These are phyloP conservation scores for Artibeus jamaicensis DNA, from an alignment of 2,797 vertebrate species.

Conservation along the genomic window DNA sequence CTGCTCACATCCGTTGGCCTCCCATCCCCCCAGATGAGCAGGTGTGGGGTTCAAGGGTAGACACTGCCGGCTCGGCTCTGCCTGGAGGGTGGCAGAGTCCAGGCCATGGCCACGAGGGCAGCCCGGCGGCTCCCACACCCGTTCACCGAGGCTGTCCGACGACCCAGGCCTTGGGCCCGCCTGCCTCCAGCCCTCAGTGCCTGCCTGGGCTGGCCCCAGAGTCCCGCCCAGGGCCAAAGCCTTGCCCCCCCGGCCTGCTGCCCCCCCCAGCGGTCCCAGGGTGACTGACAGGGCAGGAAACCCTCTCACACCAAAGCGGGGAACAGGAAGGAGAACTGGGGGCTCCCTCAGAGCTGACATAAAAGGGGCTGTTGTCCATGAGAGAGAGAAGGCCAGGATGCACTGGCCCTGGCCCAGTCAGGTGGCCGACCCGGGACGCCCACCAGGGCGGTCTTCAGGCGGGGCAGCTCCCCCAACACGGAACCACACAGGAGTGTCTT, in stretches of 20 bases:
- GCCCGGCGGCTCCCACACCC: not conserved
- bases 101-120: not conserved
- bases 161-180: not conserved
- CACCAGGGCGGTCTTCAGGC: constrained; percentile 7
- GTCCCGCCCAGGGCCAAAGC: not conserved
- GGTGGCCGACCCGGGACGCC: not conserved
- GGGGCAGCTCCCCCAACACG: accelerated
- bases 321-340: not conserved
- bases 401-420: not conserved
- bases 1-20: not conserved
- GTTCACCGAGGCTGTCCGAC: not conserved
- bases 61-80: not conserved
- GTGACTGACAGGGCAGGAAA: constrained; percentile 34
- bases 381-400: not conserved
- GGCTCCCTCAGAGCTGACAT: not conserved
- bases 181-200: not conserved
- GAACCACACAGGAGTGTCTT: not conserved
- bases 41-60: not conserved
- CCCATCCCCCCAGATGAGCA: not conserved
- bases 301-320: not conserved
- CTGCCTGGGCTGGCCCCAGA: not conserved
- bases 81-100: not conserved
- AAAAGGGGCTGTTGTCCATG: constrained; percentile 48
- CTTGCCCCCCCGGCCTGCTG: not conserved
- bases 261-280: not conserved